A percentile compares a stretch with the other conserved stretches of the same genome.
These are phyloP conservation scores for Nephrotoma guestfalica DNA, from an alignment of 2,888 invertebrate species.

Conservation along the genomic window DNA sequence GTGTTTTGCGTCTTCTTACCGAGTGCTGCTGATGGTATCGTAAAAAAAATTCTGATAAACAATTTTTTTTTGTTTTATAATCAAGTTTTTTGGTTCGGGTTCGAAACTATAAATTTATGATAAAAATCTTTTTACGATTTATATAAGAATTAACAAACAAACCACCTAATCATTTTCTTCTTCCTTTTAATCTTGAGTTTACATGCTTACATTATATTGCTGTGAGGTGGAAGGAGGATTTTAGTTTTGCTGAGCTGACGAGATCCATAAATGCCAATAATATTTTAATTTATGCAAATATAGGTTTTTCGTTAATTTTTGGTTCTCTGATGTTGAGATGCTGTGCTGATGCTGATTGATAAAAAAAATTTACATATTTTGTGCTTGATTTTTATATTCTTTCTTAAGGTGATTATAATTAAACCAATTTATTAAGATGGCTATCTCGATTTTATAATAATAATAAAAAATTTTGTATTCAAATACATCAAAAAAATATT, in stretches of 20 bases:
- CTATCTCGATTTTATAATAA: not conserved
- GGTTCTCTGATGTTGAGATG: not conserved
- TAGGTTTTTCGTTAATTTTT: not conserved
- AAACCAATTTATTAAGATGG: not conserved
- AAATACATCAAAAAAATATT: not conserved
- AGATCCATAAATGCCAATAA: not conserved
- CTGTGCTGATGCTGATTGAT: not conserved
- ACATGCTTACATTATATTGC: not conserved
- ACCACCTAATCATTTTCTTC: not conserved
- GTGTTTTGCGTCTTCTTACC: not conserved
- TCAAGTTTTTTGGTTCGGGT: not conserved
- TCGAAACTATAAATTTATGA: not conserved
- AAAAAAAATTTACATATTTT: not conserved
- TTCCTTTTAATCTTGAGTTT: not conserved
- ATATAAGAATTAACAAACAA: not conserved
- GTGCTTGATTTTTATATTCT: not conserved
- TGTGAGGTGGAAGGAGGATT: not conserved
- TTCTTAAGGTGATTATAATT: not conserved
- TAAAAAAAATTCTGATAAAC: not conserved
- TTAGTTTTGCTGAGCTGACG: not conserved
- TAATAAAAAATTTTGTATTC: not conserved
- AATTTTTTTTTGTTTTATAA: not conserved
- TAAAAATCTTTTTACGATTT: not conserved
- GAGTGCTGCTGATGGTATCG: not conserved
- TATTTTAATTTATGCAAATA: not conserved